A percentile compares a stretch with the other conserved stretches of the same genome.
phyloP scores from a whole-genome alignment of 2,888 invertebrate genomes.

The Amiota minor region DNA sequence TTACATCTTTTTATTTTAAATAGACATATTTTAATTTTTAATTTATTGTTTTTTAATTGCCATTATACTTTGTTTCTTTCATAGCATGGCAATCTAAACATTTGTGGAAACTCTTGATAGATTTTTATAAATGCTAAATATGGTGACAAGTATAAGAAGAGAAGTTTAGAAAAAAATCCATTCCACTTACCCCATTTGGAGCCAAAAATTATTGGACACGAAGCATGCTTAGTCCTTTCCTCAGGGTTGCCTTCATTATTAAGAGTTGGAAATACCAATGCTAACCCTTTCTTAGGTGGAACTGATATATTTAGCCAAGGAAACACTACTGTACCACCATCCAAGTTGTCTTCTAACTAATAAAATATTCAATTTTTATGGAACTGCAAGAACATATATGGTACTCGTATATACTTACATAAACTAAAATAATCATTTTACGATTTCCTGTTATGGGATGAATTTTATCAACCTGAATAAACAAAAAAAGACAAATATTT shows the following conservation, averaged over 20 bases:
- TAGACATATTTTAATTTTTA: too few species aligned
- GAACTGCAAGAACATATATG: too few species aligned
- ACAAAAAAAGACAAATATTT: too few species aligned
- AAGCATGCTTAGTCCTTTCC: conserved; percentile 37
- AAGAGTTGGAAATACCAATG: conserved; percentile 42
- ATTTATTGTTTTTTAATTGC: too few species aligned
- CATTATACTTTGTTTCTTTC: not conserved
- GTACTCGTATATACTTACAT: too few species aligned
- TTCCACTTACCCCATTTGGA: conserved; percentile 40
- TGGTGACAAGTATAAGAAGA: conserved; percentile 31
- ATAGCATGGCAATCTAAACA: conserved; percentile 6
- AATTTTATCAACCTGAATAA: too few species aligned
- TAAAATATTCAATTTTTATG: too few species aligned
- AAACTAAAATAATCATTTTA: too few species aligned
- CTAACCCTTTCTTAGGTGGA: conserved; percentile 34
- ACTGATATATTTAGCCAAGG: conserved; percentile 38
- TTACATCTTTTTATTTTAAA: too few species aligned
- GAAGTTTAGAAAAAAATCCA: conserved; percentile 10
- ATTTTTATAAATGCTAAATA: conserved; percentile 2
- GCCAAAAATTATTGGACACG: conserved; percentile 48
- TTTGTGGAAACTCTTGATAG: not conserved
- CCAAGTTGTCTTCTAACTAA: too few species aligned
- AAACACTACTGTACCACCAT: conserved; percentile 44
- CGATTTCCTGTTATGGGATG: too few species aligned
- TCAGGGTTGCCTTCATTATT: conserved; percentile 37